These are phyloP conservation scores for Chaunax sp. DNA, from an alignment of 2,797 vertebrate genomes.

Conservation along the genomic window DNA sequence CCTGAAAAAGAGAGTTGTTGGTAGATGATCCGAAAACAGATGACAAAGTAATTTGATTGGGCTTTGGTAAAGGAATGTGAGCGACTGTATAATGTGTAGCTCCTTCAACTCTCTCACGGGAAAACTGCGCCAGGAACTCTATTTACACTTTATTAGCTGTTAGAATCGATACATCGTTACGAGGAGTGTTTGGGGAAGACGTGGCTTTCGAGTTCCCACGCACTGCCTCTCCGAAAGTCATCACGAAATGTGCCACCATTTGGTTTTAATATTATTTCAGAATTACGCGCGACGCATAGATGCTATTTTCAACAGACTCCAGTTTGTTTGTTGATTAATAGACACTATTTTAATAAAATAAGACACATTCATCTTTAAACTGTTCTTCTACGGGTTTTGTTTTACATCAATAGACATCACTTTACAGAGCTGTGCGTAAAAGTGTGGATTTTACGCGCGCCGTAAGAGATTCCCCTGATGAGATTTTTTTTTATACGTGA, in stretches of 20 bases:
- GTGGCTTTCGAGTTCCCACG: slow-evolving; percentile 47
- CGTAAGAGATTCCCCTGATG: neutral
- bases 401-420: neutral
- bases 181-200: slow-evolving; percentile 7
- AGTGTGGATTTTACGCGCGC: slow-evolving; percentile 30
- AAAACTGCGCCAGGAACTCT: neutral
- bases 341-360: neutral
- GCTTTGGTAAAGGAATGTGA: neutral
- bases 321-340: neutral
- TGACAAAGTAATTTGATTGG: neutral
- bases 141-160: slow-evolving; percentile 56
- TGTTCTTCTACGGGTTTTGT: neutral
- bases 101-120: slow-evolving; percentile 28
- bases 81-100: neutral
- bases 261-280: slow-evolving; percentile 12
- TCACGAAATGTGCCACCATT: slow-evolving; percentile 4
- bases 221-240: neutral
- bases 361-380: neutral
- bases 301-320: accelerated
- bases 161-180: slow-evolving; percentile 47
- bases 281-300: slow-evolving; percentile 7
- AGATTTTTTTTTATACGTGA: too few relatives aligned
- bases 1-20: neutral
- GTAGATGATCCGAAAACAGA: neutral
- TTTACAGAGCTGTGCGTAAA: neutral